These are phyloP conservation scores for Gavia stellata DNA, from an alignment of 2,113 vertebrate species.

Conservation along the genomic window DNA sequence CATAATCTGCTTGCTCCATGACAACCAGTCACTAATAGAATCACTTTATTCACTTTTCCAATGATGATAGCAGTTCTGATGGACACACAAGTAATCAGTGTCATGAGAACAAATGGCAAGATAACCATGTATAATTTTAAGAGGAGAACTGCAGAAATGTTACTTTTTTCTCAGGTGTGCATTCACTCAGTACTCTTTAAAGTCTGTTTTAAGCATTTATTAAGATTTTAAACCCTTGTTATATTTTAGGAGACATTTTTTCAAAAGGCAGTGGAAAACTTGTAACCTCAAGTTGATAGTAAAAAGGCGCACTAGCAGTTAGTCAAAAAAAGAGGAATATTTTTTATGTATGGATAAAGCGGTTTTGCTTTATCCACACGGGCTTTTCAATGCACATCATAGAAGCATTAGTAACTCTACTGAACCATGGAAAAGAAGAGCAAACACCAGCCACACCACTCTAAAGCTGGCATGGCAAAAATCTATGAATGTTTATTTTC, in stretches of 20 bases:
- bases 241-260: not conserved
- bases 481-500: not conserved
- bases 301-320: rapidly evolving
- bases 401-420: not conserved
- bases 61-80: not conserved
- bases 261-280: not conserved
- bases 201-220: not conserved
- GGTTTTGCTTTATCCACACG: not conserved
- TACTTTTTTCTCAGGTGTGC: rapidly evolving
- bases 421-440: not conserved
- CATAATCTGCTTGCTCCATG: not conserved
- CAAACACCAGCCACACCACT: not conserved
- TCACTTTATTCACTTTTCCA: not conserved
- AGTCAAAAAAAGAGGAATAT: not conserved
- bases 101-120: not conserved
- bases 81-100: not conserved
- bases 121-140: not conserved
- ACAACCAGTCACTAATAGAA: rapidly evolving
- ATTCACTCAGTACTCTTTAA: not conserved
- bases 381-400: not conserved
- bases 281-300: not conserved
- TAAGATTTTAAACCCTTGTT: not conserved
- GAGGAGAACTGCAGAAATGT: not conserved
- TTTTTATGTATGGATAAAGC: rapidly evolving
- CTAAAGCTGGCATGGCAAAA: not conserved